Conservation (phyloP, 2,888 invertebrate species). For the Herminia tarsipennalis region DNA sequence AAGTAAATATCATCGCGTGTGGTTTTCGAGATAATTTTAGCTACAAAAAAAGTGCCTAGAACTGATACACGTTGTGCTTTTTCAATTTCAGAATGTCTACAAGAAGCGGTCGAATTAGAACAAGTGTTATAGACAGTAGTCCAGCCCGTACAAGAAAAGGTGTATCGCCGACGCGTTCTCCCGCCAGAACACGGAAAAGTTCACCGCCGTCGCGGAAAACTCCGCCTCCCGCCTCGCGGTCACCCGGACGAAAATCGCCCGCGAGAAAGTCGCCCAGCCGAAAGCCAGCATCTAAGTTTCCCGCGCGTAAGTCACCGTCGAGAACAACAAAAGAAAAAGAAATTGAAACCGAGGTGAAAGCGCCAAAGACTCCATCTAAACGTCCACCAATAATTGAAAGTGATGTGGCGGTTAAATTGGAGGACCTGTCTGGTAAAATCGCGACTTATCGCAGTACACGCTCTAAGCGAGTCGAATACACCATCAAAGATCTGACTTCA, state of each 20-base stretch:
- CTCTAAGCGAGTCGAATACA: conserved; percentile 68
- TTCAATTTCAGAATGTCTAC: conserved; percentile 70
- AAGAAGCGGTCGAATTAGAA: conserved; percentile 71
- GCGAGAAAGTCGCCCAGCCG: conserved; percentile 80
- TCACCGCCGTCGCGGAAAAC: conserved; percentile 62
- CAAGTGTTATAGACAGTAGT: conserved; percentile 65
- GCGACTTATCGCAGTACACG: conserved; percentile 62
- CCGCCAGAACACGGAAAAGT: conserved; percentile 73
- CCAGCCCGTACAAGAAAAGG: conserved; percentile 70
- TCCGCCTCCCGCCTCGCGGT: conserved; percentile 63
- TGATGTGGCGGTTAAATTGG: conserved; percentile 56
- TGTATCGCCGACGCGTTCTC: conserved; percentile 75
- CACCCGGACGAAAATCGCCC: conserved; percentile 79
- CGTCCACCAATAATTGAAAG: conserved; percentile 62
- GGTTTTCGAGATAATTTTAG: conserved; percentile 72
- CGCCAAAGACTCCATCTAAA: conserved; percentile 67
- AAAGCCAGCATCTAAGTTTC: conserved; percentile 70
- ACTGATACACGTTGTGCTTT: conserved; percentile 38
- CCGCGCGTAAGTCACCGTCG: conserved; percentile 77
- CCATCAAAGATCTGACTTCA: conserved; percentile 62
- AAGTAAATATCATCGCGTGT: conserved; percentile 68
- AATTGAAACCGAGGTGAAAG: conserved; percentile 33
- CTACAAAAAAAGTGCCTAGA: conserved; percentile 37
- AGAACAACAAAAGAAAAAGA: conserved; percentile 66
- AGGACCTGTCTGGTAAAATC: conserved; percentile 56